Conservation (phyloP, 2,113 vertebrate genomes). For the Triplophysa tibetana region DNA sequence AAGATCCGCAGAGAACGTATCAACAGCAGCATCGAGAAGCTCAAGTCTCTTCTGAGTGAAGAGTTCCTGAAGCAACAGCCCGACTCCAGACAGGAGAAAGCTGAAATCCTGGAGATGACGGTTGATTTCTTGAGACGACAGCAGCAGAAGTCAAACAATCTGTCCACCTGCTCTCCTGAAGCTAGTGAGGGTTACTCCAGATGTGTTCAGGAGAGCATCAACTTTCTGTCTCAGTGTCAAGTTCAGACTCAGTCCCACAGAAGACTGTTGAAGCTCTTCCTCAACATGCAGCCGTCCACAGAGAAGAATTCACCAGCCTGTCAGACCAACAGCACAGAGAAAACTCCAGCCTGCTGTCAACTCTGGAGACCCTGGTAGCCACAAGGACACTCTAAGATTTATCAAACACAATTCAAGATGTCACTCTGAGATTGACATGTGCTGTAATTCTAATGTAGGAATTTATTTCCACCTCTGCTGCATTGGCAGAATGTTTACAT, state of each 20-base stretch:
- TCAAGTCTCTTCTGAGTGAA: slow-evolving; percentile 56
- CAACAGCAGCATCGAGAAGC: slow-evolving; percentile 62
- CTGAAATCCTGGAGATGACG: slow-evolving; percentile 77
- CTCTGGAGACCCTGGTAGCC: slow-evolving; percentile 41
- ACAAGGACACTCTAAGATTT: background rate
- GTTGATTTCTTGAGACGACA: slow-evolving; percentile 52
- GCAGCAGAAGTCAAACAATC: slow-evolving; percentile 46
- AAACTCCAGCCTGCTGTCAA: background rate
- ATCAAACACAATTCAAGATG: slow-evolving; percentile 22
- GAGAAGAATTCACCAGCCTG: slow-evolving; percentile 31
- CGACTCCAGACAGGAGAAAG: slow-evolving; percentile 79
- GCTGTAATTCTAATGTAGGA: slow-evolving; percentile 17
- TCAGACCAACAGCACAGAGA: slow-evolving; percentile 41
- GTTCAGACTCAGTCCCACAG: slow-evolving; percentile 41
- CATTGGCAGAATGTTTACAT: slow-evolving; percentile 27
- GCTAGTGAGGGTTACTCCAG: slow-evolving; percentile 49
- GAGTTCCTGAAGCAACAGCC: slow-evolving; percentile 74
- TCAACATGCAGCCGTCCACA: slow-evolving; percentile 11
- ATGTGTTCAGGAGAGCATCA: slow-evolving; percentile 54
- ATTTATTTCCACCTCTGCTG: slow-evolving; percentile 16
- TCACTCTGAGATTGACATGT: slow-evolving; percentile 33
- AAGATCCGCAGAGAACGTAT: slow-evolving; percentile 72
- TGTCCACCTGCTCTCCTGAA: slow-evolving; percentile 54
- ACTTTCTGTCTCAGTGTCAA: slow-evolving; percentile 50
- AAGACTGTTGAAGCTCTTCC: slow-evolving; percentile 50